Evolutionary conservation across 2,797 vertebrate species (phyloP).

Genomic region (Pteronotus mesoamericanus): DNA sequence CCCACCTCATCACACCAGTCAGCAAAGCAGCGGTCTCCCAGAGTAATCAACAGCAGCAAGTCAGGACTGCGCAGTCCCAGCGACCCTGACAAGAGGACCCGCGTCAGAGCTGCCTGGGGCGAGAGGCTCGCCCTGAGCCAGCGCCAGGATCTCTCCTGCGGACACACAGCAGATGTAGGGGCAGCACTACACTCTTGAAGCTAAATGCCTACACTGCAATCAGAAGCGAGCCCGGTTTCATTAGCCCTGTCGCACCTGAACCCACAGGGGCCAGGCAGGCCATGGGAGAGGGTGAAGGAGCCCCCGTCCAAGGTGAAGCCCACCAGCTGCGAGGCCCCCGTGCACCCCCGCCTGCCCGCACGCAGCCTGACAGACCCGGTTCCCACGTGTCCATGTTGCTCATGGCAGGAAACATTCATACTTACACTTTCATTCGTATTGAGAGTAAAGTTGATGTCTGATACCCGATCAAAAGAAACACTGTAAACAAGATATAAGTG

Average conservation of each 20-base stretch:
- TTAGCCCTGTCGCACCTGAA: background rate
- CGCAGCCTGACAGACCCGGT: rapidly evolving
- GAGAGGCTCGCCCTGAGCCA: background rate
- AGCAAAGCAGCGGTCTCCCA: background rate
- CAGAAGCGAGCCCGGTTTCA: background rate
- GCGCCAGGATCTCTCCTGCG: background rate
- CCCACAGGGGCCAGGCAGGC: background rate
- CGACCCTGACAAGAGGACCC: no score
- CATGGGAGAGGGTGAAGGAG: background rate
- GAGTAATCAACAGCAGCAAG: background rate
- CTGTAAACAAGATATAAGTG: slow-evolving; percentile 82
- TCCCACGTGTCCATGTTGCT: rapidly evolving
- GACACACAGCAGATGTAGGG: background rate
- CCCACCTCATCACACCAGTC: rapidly evolving
- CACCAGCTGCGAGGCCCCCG: background rate
- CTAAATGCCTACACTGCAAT: background rate
- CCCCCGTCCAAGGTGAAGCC: background rate
- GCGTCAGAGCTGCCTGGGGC: background rate
- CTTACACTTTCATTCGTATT: slow-evolving; percentile 99
- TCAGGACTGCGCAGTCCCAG: no score
- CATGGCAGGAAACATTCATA: slow-evolving; percentile 51
- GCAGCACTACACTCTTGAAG: background rate
- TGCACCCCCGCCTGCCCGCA: rapidly evolving
- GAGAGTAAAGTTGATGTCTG: slow-evolving; percentile 99
- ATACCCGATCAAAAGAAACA: slow-evolving; percentile 99